Conservation (phyloP, 2,797 vertebrate genomes). For the Alauda arvensis region DNA sequence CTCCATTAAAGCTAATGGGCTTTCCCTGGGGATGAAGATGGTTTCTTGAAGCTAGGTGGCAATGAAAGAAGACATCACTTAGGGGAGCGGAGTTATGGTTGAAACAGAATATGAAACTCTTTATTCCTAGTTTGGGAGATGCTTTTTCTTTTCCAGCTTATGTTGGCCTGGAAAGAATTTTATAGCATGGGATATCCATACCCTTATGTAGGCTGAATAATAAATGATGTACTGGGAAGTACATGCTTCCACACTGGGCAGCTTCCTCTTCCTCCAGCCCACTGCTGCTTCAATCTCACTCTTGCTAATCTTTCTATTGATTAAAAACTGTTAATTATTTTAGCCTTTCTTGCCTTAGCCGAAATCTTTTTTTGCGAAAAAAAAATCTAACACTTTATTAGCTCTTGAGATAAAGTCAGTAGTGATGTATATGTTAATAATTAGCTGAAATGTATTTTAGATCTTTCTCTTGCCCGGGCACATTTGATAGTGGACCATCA, state of each 20-base stretch:
- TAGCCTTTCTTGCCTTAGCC: not conserved
- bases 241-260: not conserved
- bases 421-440: not conserved
- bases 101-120: not conserved
- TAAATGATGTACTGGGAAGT: not conserved
- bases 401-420: not conserved
- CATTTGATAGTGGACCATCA: not conserved
- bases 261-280: not conserved
- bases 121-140: not conserved
- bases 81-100: not conserved
- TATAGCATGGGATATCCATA: not conserved
- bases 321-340: not conserved
- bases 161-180: not conserved
- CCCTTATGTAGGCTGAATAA: not conserved
- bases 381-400: not conserved
- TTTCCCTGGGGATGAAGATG: not conserved
- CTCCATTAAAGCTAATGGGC: slow-evolving; percentile 29
- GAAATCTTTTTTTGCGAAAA: not conserved
- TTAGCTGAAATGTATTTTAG: not conserved
- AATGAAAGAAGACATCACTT: slow-evolving; percentile 14
- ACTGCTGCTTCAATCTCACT: not conserved
- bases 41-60: not conserved
- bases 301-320: not conserved
- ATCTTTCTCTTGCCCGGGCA: not conserved
- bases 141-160: slow-evolving; percentile 4